Percentiles rank a stretch among this genome's conserved stretches.
Conservation (phyloP, 2,113 vertebrate genomes). For the Sinosuthora webbiana region DNA sequence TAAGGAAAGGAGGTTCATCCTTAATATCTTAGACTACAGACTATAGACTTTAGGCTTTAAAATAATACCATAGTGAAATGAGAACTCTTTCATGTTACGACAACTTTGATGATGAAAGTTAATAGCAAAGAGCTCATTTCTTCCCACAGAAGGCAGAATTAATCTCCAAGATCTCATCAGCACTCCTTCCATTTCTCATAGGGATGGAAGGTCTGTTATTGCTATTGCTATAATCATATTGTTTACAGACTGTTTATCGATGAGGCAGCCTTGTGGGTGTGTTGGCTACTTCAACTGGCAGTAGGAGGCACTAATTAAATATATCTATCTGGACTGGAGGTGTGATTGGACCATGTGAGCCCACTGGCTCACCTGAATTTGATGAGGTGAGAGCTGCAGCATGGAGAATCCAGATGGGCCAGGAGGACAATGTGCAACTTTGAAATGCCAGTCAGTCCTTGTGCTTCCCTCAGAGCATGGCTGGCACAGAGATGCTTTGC, state of each 20-base stretch:
- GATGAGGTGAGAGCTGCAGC: background rate
- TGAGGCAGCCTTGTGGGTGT: background rate
- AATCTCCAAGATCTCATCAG: background rate
- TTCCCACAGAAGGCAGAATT: background rate
- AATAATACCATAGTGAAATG: background rate
- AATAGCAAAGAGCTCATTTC: background rate
- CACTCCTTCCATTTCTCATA: background rate
- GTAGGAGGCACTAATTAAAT: background rate
- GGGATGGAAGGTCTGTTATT: background rate
- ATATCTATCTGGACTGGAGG: background rate
- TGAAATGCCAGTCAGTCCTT: background rate
- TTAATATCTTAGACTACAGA: background rate
- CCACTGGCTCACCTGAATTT: background rate
- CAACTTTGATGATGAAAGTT: background rate
- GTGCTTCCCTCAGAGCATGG: background rate
- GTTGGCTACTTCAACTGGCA: background rate
- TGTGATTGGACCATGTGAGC: background rate
- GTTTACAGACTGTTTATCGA: background rate
- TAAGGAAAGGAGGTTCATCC: background rate
- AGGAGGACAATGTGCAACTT: rapidly evolving
- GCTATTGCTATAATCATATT: background rate
- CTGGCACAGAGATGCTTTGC: background rate
- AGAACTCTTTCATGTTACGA: background rate
- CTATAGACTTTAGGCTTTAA: background rate
- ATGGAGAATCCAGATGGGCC: background rate